Evolutionary conservation across 1,140 invertebrate genomes (phyloP).

Genomic region (Drosophila athabasca): DNA sequence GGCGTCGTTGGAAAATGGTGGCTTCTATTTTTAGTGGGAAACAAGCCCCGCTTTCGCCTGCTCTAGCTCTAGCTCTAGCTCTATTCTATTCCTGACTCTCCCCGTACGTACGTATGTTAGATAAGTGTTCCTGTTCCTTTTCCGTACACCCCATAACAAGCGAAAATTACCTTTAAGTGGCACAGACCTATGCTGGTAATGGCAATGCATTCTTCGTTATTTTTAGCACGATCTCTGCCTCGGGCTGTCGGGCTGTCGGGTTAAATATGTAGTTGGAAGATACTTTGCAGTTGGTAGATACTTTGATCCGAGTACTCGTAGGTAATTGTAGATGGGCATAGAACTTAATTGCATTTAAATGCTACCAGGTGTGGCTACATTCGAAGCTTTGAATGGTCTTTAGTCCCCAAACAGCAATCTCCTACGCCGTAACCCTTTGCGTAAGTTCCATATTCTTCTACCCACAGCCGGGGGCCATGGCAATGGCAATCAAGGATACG

Average conservation of each 20-base stretch:
- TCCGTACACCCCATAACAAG: conserved; percentile 69
- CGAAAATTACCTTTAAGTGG: conserved; percentile 78
- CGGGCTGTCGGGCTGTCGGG: background rate
- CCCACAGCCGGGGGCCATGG: too few species aligned
- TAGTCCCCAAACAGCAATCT: too few species aligned
- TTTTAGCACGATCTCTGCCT: conserved; percentile 74
- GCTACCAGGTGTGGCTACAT: conserved; percentile 19
- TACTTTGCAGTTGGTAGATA: conserved; percentile 19
- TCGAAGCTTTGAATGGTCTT: too few species aligned
- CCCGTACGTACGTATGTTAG: conserved; percentile 53
- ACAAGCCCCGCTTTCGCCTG: conserved; percentile 50
- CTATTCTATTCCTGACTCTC: conserved; percentile 76
- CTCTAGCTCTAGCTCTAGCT: conserved; percentile 24
- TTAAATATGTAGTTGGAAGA: conserved; percentile 56
- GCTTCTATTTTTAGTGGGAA: conserved; percentile 72
- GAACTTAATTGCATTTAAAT: conserved; percentile 75
- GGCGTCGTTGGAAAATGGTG: conserved; percentile 18
- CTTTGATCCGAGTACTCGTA: conserved; percentile 18
- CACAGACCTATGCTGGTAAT: conserved; percentile 18
- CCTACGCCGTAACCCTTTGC: too few species aligned
- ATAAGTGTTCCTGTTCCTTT: conserved; percentile 68
- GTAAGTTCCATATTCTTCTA: too few species aligned
- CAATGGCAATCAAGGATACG: conserved; percentile 36
- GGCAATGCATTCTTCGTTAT: conserved; percentile 72
- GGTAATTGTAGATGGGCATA: conserved; percentile 68